A percentile compares a stretch with the other conserved stretches of the same genome.
These are phyloP conservation scores for Crotalus viridis DNA, from an alignment of 2,113 vertebrate genomes.

Conservation along the genomic window DNA sequence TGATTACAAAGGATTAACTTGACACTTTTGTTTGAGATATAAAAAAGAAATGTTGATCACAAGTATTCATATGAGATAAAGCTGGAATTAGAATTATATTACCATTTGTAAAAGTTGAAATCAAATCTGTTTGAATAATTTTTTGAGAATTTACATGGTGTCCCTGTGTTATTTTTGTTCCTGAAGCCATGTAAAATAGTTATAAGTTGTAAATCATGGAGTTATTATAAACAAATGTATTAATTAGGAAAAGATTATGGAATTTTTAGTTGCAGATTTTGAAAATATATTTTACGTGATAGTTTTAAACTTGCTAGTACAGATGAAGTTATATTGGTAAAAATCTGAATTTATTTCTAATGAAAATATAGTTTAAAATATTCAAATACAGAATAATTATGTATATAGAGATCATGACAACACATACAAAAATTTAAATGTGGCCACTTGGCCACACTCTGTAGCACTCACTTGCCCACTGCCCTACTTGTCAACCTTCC, in stretches of 20 bases:
- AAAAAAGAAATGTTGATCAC: neutral
- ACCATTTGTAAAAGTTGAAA: neutral
- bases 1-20: neutral
- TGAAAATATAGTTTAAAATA: neutral
- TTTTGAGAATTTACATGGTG: neutral
- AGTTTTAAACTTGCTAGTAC: neutral
- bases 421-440: neutral
- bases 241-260: neutral
- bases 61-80: neutral
- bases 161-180: neutral
- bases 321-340: neutral
- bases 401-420: neutral
- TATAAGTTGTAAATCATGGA: neutral
- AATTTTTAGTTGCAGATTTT: neutral
- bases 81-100: neutral
- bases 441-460: neutral
- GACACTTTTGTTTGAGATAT: neutral
- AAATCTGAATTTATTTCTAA: neutral
- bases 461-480: neutral
- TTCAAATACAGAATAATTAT: neutral
- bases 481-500: neutral
- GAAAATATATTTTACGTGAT: neutral
- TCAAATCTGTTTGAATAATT: neutral
- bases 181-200: neutral
- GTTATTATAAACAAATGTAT: neutral